Conservation (phyloP, 2,888 invertebrate genomes). For the Odontothrips loti region DNA sequence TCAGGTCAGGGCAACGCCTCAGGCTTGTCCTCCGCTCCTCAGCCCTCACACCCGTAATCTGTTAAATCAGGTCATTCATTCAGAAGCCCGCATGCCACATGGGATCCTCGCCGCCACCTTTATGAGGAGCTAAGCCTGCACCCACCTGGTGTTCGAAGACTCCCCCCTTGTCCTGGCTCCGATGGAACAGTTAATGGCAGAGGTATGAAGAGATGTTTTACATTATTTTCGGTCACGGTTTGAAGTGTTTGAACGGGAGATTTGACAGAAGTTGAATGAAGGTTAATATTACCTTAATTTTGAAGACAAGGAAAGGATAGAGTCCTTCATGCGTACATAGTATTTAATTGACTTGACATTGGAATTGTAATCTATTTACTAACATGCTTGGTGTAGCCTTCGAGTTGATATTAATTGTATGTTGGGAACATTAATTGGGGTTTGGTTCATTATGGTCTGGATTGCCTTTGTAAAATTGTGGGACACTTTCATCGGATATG, state of each 20-base stretch:
- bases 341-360: background rate
- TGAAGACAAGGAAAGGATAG: too few relatives aligned
- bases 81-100: slow-evolving; percentile 61
- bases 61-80: slow-evolving; percentile 48
- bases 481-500: too few relatives aligned
- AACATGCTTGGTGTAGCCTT: slow-evolving; percentile 1
- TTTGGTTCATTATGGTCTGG: too few relatives aligned
- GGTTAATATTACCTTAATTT: background rate
- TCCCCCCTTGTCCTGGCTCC: slow-evolving; percentile 58
- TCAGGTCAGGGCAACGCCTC: background rate
- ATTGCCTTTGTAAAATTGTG: too few relatives aligned
- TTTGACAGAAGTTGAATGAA: background rate
- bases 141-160: slow-evolving; percentile 50
- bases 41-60: slow-evolving; percentile 9
- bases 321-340: too few relatives aligned
- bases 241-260: background rate
- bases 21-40: background rate
- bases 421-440: too few relatives aligned
- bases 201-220: slow-evolving; percentile 10
- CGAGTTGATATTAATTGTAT: background rate
- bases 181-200: slow-evolving; percentile 58
- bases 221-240: background rate
- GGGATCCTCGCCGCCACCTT: slow-evolving; percentile 85
- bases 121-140: slow-evolving; percentile 78
- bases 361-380: background rate